A percentile compares a stretch with the other conserved stretches of the same genome.
phyloP scores from a whole-genome alignment of 2,113 vertebrate genomes.

The Aix galericulata region DNA sequence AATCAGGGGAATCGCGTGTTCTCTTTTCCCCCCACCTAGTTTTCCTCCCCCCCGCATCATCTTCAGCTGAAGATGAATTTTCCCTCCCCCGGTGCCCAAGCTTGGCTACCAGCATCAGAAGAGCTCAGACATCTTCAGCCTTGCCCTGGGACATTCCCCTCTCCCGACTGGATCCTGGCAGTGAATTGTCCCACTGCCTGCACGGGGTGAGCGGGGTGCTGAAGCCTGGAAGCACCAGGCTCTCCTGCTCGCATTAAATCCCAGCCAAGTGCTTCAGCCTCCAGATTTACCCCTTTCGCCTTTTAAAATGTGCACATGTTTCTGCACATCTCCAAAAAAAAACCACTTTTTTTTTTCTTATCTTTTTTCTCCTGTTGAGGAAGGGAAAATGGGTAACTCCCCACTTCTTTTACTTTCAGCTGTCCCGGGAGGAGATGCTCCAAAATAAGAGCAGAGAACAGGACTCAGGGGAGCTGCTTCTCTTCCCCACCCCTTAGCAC shows the following conservation, averaged over 20 bases:
- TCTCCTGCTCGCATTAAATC: background rate
- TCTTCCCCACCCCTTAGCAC: background rate
- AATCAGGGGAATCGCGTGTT: constrained; percentile 27
- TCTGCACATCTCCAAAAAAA: background rate
- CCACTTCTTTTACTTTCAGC: background rate
- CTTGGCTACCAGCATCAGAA: background rate
- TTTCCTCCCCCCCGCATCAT: background rate
- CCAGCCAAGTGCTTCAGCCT: background rate
- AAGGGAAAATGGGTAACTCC: background rate
- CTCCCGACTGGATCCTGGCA: background rate
- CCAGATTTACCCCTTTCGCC: background rate
- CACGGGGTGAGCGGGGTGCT: background rate
- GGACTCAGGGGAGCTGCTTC: background rate
- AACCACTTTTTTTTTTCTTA: background rate
- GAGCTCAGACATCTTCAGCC: background rate
- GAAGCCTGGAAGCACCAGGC: background rate
- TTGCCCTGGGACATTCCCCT: background rate
- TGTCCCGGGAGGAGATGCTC: background rate
- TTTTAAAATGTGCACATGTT: background rate
- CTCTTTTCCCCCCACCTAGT: background rate
- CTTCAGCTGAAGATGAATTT: background rate
- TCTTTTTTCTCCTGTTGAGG: background rate
- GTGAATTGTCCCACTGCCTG: background rate
- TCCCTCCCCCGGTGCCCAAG: background rate
- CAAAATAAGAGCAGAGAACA: background rate